These are phyloP conservation scores for Chloroceryle inda DNA, from an alignment of 2,797 vertebrate genomes.

Conservation along the genomic window DNA sequence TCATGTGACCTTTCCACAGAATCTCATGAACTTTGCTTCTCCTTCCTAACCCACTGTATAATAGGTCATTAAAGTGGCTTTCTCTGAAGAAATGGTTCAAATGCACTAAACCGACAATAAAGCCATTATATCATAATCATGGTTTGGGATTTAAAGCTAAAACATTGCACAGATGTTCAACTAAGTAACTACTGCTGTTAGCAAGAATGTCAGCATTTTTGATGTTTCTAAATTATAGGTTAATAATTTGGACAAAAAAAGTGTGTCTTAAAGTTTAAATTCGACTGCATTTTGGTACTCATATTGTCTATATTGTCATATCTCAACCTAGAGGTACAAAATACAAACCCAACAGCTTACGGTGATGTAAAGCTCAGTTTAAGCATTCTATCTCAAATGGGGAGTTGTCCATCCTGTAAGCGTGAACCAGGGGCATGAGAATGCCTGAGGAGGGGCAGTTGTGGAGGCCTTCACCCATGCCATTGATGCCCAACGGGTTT, in stretches of 20 bases:
- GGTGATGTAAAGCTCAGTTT: background rate
- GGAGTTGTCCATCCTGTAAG: background rate
- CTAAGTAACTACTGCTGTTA: background rate
- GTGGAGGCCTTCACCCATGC: accelerated
- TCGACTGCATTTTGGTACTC: background rate
- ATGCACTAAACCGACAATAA: background rate
- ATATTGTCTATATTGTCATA: background rate
- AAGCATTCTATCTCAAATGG: background rate
- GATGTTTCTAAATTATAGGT: background rate
- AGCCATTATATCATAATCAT: background rate
- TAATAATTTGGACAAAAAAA: slow-evolving; percentile 13
- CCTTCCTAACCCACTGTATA: background rate
- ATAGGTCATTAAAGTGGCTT: background rate
- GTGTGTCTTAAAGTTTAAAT: background rate
- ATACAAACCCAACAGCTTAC: background rate
- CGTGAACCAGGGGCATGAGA: accelerated
- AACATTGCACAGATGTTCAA: background rate
- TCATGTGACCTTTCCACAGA: background rate
- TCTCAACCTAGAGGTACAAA: background rate
- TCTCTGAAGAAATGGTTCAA: background rate
- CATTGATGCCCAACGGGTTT: accelerated
- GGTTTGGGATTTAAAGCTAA: background rate
- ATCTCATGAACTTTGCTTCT: background rate
- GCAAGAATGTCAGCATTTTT: background rate
- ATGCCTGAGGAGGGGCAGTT: background rate